phyloP scores from a whole-genome alignment of 2,888 invertebrate genomes.

The Itoplectis maculator region DNA sequence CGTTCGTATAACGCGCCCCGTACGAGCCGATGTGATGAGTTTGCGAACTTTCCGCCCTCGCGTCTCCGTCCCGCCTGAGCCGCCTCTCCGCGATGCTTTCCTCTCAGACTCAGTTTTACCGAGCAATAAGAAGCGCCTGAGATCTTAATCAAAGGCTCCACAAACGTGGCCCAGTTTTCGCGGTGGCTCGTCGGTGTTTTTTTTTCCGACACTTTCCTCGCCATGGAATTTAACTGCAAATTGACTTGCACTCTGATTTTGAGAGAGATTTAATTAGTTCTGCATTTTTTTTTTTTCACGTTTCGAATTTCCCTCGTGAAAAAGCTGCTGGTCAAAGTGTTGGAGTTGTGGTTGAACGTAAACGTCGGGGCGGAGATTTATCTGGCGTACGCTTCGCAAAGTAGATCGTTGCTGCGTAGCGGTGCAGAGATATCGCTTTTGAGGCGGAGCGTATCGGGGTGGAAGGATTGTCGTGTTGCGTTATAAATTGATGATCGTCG shows the following conservation, averaged over 20 bases:
- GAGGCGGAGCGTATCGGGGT: background rate
- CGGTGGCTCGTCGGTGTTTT: slow-evolving; percentile 16
- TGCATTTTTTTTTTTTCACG: background rate
- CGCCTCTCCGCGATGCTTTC: background rate
- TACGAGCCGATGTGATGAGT: slow-evolving; percentile 1
- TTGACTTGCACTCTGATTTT: background rate
- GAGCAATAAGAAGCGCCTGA: slow-evolving; percentile 54
- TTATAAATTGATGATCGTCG: slow-evolving; percentile 65
- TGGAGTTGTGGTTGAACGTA: too few relatives aligned
- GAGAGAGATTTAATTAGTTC: background rate
- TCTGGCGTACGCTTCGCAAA: background rate
- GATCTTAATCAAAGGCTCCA: slow-evolving; percentile 74
- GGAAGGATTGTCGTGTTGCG: slow-evolving; percentile 52
- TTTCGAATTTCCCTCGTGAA: background rate
- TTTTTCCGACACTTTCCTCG: background rate
- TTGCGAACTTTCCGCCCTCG: background rate
- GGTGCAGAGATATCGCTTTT: background rate
- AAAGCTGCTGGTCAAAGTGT: background rate
- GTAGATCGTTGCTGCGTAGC: background rate
- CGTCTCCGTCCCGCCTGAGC: slow-evolving; percentile 2
- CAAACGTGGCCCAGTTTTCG: slow-evolving; percentile 73
- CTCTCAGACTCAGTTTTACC: slow-evolving; percentile 53
- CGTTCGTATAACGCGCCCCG: background rate
- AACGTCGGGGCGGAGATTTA: background rate
- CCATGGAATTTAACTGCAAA: background rate